These are phyloP conservation scores for Cybosia mesomella DNA, from an alignment of 2,888 invertebrate species.

Conservation along the genomic window DNA sequence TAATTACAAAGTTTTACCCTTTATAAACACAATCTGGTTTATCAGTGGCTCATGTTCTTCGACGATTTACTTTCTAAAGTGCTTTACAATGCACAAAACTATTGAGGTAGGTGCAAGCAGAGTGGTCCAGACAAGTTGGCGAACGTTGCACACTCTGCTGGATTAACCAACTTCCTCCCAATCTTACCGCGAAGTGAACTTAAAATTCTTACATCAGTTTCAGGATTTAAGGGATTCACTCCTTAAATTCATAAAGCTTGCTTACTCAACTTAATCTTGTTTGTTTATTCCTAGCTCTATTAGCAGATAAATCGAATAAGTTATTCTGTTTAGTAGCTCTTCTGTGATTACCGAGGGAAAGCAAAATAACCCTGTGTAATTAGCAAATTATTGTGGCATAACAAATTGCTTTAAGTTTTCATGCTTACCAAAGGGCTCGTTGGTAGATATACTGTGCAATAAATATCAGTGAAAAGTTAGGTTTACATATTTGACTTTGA, in stretches of 20 bases:
- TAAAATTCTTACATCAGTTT: constrained; percentile 81
- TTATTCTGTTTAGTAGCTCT: constrained; percentile 78
- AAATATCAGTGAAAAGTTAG: constrained; percentile 34
- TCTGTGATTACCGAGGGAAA: constrained; percentile 68
- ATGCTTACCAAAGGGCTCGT: constrained; percentile 26
- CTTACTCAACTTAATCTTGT: constrained; percentile 77
- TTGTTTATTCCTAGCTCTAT: constrained; percentile 79
- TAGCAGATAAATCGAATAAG: constrained; percentile 80
- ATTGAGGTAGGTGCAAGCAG: constrained; percentile 43
- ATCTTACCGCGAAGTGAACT: constrained; percentile 71
- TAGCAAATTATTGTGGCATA: constrained; percentile 70
- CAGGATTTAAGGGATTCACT: constrained; percentile 73
- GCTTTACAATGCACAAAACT: constrained; percentile 46
- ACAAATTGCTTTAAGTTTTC: constrained; percentile 60
- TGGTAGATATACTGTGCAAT: constrained; percentile 31
- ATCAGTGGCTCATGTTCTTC: constrained; percentile 10
- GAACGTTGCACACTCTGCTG: constrained; percentile 60
- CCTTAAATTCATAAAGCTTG: constrained; percentile 76
- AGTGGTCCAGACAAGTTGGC: constrained; percentile 49
- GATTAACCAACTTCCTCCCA: constrained; percentile 74
- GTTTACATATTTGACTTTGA: constrained; percentile 19
- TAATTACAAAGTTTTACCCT: constrained; percentile 4
- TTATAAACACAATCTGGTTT: constrained; percentile 30
- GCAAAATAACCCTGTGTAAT: constrained; percentile 68
- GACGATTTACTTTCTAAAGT: constrained; percentile 25